These are phyloP conservation scores for Crocodylus rhombifer DNA, from an alignment of 2,797 vertebrate genomes.

Conservation along the genomic window DNA sequence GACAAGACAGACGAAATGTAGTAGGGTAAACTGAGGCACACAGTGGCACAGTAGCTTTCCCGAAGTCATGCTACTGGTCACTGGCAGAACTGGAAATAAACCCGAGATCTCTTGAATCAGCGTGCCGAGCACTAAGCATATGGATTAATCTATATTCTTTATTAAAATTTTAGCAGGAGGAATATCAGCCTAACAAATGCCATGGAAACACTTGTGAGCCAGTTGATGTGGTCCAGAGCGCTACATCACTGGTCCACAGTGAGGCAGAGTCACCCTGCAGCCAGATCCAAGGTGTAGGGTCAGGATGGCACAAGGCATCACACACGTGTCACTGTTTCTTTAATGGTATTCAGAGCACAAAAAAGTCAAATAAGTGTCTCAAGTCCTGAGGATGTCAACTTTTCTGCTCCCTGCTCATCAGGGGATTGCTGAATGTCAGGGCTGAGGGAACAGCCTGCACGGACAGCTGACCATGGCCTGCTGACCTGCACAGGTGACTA, in stretches of 20 bases:
- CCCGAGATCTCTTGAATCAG: not conserved
- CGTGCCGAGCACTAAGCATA: not conserved
- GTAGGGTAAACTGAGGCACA: not conserved
- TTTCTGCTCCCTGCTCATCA: not conserved
- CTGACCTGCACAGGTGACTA: not conserved
- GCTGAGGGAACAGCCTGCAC: not conserved
- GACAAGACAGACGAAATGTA: not conserved
- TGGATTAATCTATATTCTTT: not conserved
- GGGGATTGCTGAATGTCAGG: not conserved
- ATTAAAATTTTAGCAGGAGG: no score
- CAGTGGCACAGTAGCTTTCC: not conserved
- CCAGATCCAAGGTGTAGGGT: no score
- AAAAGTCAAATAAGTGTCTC: not conserved
- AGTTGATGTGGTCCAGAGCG: no score
- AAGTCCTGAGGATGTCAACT: not conserved
- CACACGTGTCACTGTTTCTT: not conserved
- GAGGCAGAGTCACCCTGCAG: no score
- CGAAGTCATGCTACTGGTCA: not conserved
- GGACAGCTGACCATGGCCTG: not conserved
- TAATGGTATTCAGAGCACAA: not conserved
- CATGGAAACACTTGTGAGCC: no score
- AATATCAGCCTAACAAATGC: not conserved
- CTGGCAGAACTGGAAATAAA: not conserved
- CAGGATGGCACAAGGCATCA: no score
- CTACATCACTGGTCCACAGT: no score